Evolutionary conservation across 2,888 invertebrate species (phyloP), one percentile per base, ranked within the genome.

Genomic region (Nephrotoma guestfalica): DNA sequence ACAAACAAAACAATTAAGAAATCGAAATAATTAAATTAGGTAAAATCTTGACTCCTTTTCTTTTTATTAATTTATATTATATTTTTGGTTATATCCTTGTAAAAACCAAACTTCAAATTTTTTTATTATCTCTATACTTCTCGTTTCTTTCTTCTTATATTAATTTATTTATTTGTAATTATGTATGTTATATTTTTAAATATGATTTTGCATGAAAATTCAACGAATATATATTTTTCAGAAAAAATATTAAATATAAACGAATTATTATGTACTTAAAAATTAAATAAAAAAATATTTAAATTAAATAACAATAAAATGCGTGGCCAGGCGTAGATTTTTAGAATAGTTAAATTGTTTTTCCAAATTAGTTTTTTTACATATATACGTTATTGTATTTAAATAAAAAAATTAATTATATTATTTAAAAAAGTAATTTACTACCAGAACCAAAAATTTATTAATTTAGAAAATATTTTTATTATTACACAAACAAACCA

Each of bases 281-380:
- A 88, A 88, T 30, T 30, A 30, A 57, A 57, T 57, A 71, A 43
- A 71, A 71, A 15, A 57, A 71, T 71, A 71, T 30, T 71, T 71
- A 9, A 71, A 71, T 30, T 71, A 71, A 71, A 71, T 71, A 71
- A 30, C 18, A 71, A 71, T 71, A 86, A 90, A 91, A 91, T 91
- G 91, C 91, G 91, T 91, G 91, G 91, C 91, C 91, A 91, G 91
- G 91, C 91, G 91, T 90, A 89, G 89, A 88, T 87, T 71, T 57
- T 71, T 71, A 71, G 71, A 9, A 71, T 71, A 71, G 71, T 71
- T 71, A 42, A 84, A 84, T 84, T 84, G 6, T 84, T 84, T 83
- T 84, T 84, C 42, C 84, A 41, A 84, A 84, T 84, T 84, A 84
- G 84, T 41, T 84, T 41, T 30, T 71, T 30, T 57, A 57, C 57